phyloP scores from a whole-genome alignment of 2,888 invertebrate genomes.

The Pristionchus mayeri region DNA sequence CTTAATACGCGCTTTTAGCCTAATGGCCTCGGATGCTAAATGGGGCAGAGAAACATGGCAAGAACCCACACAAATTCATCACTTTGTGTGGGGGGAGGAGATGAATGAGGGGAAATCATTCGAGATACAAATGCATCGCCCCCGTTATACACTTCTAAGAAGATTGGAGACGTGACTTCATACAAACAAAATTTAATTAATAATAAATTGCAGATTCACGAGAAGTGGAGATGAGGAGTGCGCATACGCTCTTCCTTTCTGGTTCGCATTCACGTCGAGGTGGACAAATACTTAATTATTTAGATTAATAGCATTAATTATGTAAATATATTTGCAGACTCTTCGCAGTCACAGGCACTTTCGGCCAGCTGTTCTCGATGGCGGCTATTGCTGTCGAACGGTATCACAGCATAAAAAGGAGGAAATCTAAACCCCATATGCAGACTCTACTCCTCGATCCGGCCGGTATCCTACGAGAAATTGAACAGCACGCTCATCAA shows the following conservation, averaged over 20 bases:
- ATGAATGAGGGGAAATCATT: not conserved
- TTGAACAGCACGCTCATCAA: constrained; percentile 24
- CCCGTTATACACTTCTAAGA: not conserved
- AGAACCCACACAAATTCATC: constrained; percentile 18
- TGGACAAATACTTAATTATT: not conserved
- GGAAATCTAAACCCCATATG: not conserved
- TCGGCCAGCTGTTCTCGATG: constrained; percentile 42
- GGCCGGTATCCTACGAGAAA: constrained; percentile 38
- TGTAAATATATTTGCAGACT: constrained; percentile 14
- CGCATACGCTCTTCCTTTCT: constrained; percentile 44
- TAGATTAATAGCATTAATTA: not conserved
- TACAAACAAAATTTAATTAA: not conserved
- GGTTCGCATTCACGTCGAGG: constrained; percentile 28
- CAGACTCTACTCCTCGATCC: constrained; percentile 41
- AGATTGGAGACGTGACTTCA: not conserved
- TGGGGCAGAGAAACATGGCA: not conserved
- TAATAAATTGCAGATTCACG: not conserved
- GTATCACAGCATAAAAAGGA: not conserved
- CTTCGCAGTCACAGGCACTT: constrained; percentile 34
- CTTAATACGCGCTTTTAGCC: not conserved
- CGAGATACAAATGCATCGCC: not conserved
- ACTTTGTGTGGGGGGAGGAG: not conserved
- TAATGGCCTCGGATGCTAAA: constrained; percentile 19
- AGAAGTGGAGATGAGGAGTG: not conserved
- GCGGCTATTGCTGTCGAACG: constrained; percentile 40